These are phyloP conservation scores for Myiotriccus ornatus DNA, from an alignment of 2,797 vertebrate genomes.

Conservation along the genomic window DNA sequence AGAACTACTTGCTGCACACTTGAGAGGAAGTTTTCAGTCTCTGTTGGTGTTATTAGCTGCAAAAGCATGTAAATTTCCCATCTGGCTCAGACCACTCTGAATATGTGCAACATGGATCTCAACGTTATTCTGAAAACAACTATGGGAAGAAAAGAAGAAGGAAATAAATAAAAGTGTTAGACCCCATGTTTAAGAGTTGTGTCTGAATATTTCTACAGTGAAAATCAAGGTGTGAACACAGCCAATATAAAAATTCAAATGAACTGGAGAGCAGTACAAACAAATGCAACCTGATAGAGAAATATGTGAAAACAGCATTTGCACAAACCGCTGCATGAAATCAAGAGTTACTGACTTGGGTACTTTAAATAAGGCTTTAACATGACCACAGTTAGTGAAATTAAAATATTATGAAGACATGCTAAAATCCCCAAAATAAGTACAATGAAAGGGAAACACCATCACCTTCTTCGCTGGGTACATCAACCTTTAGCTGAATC, in stretches of 20 bases:
- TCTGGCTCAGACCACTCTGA: conserved; percentile 98
- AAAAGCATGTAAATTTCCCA: conserved; percentile 97
- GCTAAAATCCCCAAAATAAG: not conserved
- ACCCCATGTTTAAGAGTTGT: not conserved
- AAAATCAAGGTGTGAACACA: not conserved
- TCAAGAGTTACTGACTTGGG: not conserved
- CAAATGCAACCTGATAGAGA: not conserved
- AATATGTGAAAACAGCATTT: not conserved
- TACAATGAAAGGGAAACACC: not conserved
- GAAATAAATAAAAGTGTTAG: conserved; percentile 4
- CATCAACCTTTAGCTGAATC: not conserved
- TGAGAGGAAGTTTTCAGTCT: conserved; percentile 79
- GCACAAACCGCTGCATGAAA: not conserved
- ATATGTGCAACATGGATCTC: conserved; percentile 99
- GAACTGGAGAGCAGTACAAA: not conserved
- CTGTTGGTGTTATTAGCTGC: conserved; percentile 96
- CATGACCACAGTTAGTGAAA: not conserved
- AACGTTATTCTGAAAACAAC: conserved; percentile 99
- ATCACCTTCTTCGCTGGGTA: not conserved
- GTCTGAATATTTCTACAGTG: not conserved
- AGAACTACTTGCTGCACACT: conserved; percentile 50
- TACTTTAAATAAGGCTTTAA: not conserved
- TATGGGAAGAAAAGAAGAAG: conserved; percentile 41
- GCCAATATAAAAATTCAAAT: not conserved
- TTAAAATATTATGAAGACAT: not conserved